These are phyloP conservation scores for Melanotaenia maccullochi DNA, from an alignment of 2,797 vertebrate species.

Conservation along the genomic window DNA sequence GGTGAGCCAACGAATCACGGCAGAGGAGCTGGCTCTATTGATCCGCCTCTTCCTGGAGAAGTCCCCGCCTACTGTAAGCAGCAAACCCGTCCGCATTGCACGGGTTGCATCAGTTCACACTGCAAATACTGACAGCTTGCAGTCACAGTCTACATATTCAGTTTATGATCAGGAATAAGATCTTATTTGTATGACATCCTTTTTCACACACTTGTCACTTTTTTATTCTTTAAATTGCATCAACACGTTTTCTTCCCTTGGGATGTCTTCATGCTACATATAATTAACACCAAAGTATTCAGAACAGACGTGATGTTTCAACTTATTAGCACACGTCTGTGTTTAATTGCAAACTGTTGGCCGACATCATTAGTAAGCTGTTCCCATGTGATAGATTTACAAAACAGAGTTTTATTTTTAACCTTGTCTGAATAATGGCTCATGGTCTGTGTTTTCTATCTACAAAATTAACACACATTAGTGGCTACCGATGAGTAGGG, in stretches of 20 bases:
- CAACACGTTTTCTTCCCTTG: slow-evolving; percentile 30
- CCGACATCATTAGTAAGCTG: slow-evolving; percentile 45
- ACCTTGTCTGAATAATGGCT: slow-evolving; percentile 23
- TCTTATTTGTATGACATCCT: slow-evolving; percentile 17
- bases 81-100: slow-evolving; percentile 32
- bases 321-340: slow-evolving; percentile 40
- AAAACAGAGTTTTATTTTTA: slow-evolving; percentile 55
- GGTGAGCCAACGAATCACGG: slow-evolving; percentile 90
- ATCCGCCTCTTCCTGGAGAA: slow-evolving; percentile 94
- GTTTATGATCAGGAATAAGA: slow-evolving; percentile 25
- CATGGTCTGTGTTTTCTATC: not conserved
- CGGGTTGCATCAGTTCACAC: slow-evolving; percentile 21
- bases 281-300: slow-evolving; percentile 55
- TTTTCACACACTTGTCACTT: slow-evolving; percentile 31
- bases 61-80: slow-evolving; percentile 91
- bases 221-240: slow-evolving; percentile 37
- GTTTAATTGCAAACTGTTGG: slow-evolving; percentile 50
- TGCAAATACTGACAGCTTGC: slow-evolving; percentile 31
- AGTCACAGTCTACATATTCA: slow-evolving; percentile 11
- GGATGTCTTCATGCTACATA: slow-evolving; percentile 23
- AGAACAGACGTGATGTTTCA: slow-evolving; percentile 44
- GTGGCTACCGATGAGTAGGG: too few relatives aligned
- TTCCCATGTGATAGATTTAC: slow-evolving; percentile 26
- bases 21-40: slow-evolving; percentile 93
- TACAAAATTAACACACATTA: not conserved